Percentiles rank a stretch among this genome's conserved stretches.
Conservation (phyloP, 2,797 vertebrate genomes). For the Anabas testudineus region DNA sequence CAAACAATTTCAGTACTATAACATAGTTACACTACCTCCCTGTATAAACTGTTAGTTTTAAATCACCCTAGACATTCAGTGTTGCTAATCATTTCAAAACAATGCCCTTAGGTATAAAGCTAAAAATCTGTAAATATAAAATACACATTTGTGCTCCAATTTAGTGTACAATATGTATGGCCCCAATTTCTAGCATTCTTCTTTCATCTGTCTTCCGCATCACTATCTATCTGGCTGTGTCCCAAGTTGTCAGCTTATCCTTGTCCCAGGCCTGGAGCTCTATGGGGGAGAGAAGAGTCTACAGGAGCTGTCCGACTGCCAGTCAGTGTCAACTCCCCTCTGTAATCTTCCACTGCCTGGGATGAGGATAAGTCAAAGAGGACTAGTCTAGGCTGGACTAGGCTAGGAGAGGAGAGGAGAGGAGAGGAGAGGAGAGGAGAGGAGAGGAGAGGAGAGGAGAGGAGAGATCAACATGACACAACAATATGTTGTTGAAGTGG, state of each 20-base stretch:
- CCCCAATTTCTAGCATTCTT: conserved; percentile 49
- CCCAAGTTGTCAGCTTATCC: conserved; percentile 76
- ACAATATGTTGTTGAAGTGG: conserved; percentile 10
- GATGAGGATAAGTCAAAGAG: conserved; percentile 55
- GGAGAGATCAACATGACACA: conserved; percentile 15
- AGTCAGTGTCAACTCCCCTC: conserved; percentile 71
- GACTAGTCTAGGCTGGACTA: conserved; percentile 9
- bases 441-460: conserved; percentile 11
- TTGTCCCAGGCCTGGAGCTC: conserved; percentile 62
- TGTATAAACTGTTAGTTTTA: neutral
- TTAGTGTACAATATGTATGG: conserved; percentile 12
- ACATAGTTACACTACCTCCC: neutral
- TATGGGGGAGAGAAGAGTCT: conserved; percentile 63
- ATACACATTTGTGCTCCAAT: conserved; percentile 17
- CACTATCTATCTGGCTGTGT: conserved; percentile 62
- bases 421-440: conserved; percentile 18
- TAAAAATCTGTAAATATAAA: conserved; percentile 14
- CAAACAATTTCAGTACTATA: too few species aligned
- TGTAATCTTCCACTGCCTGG: conserved; percentile 70
- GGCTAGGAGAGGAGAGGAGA: conserved; percentile 1
- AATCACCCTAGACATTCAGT: neutral
- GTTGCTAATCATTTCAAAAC: too few species aligned
- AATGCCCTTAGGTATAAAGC: neutral
- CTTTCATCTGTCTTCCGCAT: conserved; percentile 55
- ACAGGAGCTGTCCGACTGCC: conserved; percentile 70